Evolutionary conservation across 1,140 invertebrate genomes (phyloP).

Genomic region (Melanaphis sacchari): DNA sequence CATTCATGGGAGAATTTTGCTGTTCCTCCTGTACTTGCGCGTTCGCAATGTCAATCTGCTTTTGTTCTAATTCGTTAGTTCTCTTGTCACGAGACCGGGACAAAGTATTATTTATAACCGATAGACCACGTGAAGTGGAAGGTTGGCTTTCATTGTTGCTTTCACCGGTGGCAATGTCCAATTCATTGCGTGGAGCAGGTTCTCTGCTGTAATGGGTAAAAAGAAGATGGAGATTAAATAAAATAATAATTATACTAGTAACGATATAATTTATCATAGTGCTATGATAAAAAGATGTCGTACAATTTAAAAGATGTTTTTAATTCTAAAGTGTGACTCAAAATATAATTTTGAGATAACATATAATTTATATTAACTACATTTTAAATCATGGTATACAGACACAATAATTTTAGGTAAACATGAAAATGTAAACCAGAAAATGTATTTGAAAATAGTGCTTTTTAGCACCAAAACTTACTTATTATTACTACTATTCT

Average conservation of each 20-base stretch:
- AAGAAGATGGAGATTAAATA: neutral
- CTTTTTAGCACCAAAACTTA: neutral
- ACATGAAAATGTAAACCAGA: too few species aligned
- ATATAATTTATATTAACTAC: neutral
- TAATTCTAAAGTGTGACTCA: neutral
- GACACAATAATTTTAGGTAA: neutral
- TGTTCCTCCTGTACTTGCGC: neutral
- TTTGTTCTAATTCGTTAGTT: neutral
- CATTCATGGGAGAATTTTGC: neutral
- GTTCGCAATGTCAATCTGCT: neutral
- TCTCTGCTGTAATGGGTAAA: neutral
- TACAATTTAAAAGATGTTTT: neutral
- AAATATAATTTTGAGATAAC: too few species aligned
- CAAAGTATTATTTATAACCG: neutral
- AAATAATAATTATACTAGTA: neutral
- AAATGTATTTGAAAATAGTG: neutral
- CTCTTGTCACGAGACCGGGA: neutral
- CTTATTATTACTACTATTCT: neutral
- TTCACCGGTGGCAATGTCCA: neutral
- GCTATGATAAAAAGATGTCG: neutral
- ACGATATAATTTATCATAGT: neutral
- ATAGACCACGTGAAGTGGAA: neutral
- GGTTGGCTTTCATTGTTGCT: neutral
- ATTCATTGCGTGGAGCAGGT: neutral
- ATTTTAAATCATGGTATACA: neutral